These are phyloP conservation scores for Lasioglossum leucozonium DNA, from an alignment of 2,888 invertebrate genomes.

Conservation along the genomic window DNA sequence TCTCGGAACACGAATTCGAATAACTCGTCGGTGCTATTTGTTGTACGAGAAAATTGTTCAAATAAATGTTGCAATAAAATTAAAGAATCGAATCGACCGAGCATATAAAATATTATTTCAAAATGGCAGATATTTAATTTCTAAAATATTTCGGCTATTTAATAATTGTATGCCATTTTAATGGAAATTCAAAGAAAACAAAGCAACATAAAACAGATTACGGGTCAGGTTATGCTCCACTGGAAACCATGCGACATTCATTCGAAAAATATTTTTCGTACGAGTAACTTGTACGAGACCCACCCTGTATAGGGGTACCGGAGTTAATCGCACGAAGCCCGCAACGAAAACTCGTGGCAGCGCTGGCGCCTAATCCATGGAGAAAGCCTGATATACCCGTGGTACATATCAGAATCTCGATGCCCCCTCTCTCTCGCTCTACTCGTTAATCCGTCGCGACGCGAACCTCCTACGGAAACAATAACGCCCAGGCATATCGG, in stretches of 20 bases:
- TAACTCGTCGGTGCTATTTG: background rate
- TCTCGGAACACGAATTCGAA: background rate
- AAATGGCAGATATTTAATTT: too few species aligned
- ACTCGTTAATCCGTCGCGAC: conserved; percentile 6
- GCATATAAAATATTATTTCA: too few species aligned
- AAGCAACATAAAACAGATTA: background rate
- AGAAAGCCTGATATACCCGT: background rate
- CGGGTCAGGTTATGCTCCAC: rapidly evolving
- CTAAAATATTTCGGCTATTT: too few species aligned
- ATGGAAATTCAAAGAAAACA: too few species aligned
- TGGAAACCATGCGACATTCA: background rate
- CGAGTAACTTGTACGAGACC: background rate
- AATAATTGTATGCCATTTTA: too few species aligned
- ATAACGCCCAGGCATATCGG: background rate
- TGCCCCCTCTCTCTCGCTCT: background rate
- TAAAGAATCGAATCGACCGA: too few species aligned
- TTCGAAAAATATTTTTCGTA: background rate
- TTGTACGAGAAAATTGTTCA: background rate
- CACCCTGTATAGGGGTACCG: background rate
- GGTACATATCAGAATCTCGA: background rate
- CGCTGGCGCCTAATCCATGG: background rate
- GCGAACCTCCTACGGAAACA: background rate
- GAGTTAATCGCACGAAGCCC: conserved; percentile 6
- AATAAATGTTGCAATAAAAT: background rate
- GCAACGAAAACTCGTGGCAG: conserved; percentile 1